Conservation (phyloP, 1,140 invertebrate genomes). For the Lanistes nyassanus region DNA sequence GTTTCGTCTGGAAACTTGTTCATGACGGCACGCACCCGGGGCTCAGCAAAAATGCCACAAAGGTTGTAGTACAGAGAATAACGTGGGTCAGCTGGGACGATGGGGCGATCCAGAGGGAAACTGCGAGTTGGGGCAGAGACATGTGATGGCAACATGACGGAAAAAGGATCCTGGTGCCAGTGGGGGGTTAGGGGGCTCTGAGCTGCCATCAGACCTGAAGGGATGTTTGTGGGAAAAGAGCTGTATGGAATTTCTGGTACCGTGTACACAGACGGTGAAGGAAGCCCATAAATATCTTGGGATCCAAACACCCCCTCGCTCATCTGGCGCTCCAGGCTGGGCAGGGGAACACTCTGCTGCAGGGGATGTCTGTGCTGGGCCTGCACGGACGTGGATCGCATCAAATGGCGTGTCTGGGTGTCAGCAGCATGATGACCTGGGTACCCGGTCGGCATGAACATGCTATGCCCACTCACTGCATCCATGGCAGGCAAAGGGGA, state of each 20-base stretch:
- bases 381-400: conserved; percentile 6
- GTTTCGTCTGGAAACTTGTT: conserved; percentile 85
- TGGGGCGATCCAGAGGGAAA: conserved; percentile 37
- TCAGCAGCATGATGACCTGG: neutral
- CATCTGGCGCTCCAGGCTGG: neutral
- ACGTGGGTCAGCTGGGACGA: conserved; percentile 74
- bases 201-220: neutral
- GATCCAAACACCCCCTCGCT: neutral
- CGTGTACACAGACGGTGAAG: neutral
- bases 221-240: neutral
- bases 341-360: conserved; percentile 10
- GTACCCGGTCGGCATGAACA: neutral
- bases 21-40: conserved; percentile 87
- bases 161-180: neutral
- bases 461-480: neutral
- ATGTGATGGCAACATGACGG: neutral
- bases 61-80: conserved; percentile 85
- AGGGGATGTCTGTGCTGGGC: conserved; percentile 1
- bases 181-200: neutral
- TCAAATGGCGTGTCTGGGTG: neutral
- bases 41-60: conserved; percentile 86
- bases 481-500: neutral
- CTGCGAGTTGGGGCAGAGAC: neutral
- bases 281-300: neutral
- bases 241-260: neutral